Evolutionary conservation across 2,888 invertebrate genomes (phyloP).

Genomic region (Ectemnius cavifrons): DNA sequence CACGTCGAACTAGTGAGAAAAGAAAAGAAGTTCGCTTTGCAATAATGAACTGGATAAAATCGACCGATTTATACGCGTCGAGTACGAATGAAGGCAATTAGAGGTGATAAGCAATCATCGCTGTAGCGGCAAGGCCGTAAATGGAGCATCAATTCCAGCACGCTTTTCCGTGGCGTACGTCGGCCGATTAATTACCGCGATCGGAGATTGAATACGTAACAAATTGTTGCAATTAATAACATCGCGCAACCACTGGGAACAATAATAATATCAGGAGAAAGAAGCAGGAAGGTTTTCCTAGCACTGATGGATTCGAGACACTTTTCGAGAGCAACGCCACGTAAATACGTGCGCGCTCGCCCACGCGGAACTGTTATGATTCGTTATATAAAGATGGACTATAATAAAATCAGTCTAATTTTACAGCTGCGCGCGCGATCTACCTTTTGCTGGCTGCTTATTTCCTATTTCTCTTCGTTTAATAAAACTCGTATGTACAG

Average conservation of each 20-base stretch:
- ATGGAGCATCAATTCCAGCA: neutral
- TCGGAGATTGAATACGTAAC: neutral
- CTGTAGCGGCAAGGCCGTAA: neutral
- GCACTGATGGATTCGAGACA: too few species aligned
- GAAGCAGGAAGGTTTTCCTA: neutral
- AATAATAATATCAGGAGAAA: neutral
- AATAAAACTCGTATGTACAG: too few species aligned
- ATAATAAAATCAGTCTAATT: neutral
- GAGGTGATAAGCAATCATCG: too few species aligned
- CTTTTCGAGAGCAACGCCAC: too few species aligned
- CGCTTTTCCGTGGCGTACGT: neutral
- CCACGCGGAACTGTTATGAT: slow-evolving; percentile 4
- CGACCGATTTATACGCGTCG: neutral
- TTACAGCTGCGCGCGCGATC: too few species aligned
- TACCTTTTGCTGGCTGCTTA: too few species aligned
- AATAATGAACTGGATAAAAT: neutral
- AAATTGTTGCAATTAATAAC: neutral
- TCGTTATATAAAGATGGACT: slow-evolving; percentile 1
- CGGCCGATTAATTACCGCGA: neutral
- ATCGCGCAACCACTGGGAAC: neutral
- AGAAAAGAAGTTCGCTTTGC: neutral
- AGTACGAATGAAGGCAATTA: too few species aligned
- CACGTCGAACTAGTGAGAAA: neutral
- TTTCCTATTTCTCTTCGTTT: too few species aligned
- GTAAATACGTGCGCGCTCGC: neutral